Percentiles rank a stretch among this genome's conserved stretches.
These are phyloP conservation scores for Drosophila santomea DNA, from an alignment of 1,140 invertebrate species.

Conservation along the genomic window DNA sequence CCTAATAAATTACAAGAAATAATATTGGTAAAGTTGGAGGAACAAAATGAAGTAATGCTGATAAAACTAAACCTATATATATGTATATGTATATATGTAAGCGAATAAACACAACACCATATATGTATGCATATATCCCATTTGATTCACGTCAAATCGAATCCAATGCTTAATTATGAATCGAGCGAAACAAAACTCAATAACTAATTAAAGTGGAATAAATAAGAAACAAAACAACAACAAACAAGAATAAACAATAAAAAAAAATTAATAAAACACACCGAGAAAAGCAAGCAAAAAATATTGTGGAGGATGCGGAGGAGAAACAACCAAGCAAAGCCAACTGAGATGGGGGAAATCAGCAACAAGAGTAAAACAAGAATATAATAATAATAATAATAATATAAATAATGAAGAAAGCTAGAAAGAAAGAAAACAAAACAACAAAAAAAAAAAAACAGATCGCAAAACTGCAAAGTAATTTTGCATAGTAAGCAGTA, in stretches of 20 bases:
- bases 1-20: conserved; percentile 65
- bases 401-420: conserved; percentile 27
- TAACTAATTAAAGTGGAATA: conserved; percentile 49
- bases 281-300: conserved; percentile 28
- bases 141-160: conserved; percentile 55
- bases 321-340: conserved; percentile 31
- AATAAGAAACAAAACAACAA: conserved; percentile 20
- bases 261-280: conserved; percentile 48
- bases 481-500: conserved; percentile 78
- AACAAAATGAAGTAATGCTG: conserved; percentile 7
- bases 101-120: conserved; percentile 40
- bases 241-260: conserved; percentile 33
- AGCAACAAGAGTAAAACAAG: conserved; percentile 43
- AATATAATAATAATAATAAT: conserved; percentile 42
- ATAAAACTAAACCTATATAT: conserved; percentile 22
- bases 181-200: conserved; percentile 45
- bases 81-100: conserved; percentile 39
- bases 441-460: conserved; percentile 26
- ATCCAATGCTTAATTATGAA: conserved; percentile 44
- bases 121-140: conserved; percentile 51
- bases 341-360: conserved; percentile 30
- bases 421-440: too few relatives aligned
- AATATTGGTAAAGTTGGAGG: conserved; percentile 33
- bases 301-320: conserved; percentile 14
- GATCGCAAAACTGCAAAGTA: conserved; percentile 77